Evolutionary conservation across 2,888 invertebrate species (phyloP).

Genomic region (Plebejus anna): DNA sequence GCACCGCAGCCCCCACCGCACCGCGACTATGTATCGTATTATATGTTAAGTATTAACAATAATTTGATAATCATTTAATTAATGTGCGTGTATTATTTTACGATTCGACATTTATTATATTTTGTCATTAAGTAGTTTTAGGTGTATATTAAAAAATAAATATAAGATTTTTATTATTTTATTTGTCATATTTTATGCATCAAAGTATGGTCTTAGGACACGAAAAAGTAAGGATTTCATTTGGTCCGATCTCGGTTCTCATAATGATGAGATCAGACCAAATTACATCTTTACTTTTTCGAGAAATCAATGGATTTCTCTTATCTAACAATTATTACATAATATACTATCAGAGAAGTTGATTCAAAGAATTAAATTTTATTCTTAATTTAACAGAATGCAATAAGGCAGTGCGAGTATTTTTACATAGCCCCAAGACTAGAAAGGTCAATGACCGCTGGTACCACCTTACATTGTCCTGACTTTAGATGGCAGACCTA

Average conservation of each 20-base stretch:
- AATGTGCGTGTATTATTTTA: constrained; percentile 43
- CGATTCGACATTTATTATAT: constrained; percentile 42
- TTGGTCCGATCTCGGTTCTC: background rate
- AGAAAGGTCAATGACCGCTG: too few species aligned
- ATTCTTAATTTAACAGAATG: too few species aligned
- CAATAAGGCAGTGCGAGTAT: too few species aligned
- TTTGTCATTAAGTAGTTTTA: constrained; percentile 69
- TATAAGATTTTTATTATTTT: constrained; percentile 50
- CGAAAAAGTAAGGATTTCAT: background rate
- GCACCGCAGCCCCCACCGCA: constrained; percentile 3
- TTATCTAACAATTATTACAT: too few species aligned
- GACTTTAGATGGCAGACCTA: too few species aligned
- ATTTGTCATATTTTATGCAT: constrained; percentile 12
- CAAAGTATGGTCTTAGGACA: background rate
- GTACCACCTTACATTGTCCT: too few species aligned
- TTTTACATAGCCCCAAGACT: too few species aligned
- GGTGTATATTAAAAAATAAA: constrained; percentile 77
- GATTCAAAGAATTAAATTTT: too few species aligned
- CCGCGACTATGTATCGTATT: constrained; percentile 32
- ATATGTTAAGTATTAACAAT: constrained; percentile 36
- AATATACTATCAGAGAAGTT: too few species aligned
- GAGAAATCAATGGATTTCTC: too few species aligned
- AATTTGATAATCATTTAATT: constrained; percentile 30
- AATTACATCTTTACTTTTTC: too few species aligned
- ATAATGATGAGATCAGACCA: too few species aligned